A percentile compares a stretch with the other conserved stretches of the same genome.
phyloP scores from a whole-genome alignment of 2,888 invertebrate genomes.

The Epirrita christyi region DNA sequence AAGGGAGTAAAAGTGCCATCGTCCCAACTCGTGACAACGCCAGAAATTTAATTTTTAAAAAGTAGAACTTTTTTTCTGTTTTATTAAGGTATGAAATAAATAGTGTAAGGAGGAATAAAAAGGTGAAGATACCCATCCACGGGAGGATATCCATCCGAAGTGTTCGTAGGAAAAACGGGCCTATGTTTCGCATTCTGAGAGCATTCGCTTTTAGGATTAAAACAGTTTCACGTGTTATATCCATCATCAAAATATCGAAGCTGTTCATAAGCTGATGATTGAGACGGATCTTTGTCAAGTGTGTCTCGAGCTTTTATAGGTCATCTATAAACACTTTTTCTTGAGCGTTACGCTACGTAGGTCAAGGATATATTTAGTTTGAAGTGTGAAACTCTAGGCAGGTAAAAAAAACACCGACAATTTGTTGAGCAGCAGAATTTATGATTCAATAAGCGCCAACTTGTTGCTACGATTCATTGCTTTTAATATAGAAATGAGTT shows the following conservation, averaged over 20 bases:
- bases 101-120: too few species aligned
- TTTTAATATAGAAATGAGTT: conserved; percentile 18
- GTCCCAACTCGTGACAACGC: too few species aligned
- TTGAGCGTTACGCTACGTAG: conserved; percentile 28
- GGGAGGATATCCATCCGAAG: too few species aligned
- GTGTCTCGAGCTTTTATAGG: conserved; percentile 27
- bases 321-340: conserved; percentile 32
- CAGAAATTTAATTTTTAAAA: too few species aligned
- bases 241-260: conserved; percentile 11
- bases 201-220: too few species aligned
- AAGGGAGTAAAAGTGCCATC: too few species aligned
- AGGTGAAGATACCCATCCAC: too few species aligned
- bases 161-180: too few species aligned
- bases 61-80: too few species aligned
- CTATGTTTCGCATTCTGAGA: too few species aligned
- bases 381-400: conserved; percentile 22
- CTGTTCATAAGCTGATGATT: conserved; percentile 23
- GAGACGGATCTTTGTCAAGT: conserved; percentile 23
- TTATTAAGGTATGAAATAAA: too few species aligned
- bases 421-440: conserved; percentile 18
- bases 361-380: conserved; percentile 34
- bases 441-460: conserved; percentile 15
- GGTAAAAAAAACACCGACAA: conserved; percentile 29
- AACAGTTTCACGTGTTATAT: neutral
- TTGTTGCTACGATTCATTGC: conserved; percentile 19